Evolutionary conservation across 2,888 invertebrate species (phyloP).

Genomic region (Anoplius nigerrimus): DNA sequence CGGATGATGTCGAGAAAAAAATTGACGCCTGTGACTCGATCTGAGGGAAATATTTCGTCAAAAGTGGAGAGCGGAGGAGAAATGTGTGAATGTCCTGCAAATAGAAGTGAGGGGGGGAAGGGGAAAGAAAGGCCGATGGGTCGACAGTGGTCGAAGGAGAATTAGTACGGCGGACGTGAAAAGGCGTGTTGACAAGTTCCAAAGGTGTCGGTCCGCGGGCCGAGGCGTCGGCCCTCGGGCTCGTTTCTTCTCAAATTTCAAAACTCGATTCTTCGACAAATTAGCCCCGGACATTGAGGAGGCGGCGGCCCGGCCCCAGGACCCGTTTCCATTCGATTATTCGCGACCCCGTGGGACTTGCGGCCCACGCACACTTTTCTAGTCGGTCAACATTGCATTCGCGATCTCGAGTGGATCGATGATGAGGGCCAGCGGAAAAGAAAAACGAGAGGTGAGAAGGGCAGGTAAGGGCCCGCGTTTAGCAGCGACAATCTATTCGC

Average conservation of each 20-base stretch:
- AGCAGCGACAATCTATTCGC: not conserved
- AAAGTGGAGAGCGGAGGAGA: conserved; percentile 26
- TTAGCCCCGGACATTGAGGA: conserved; percentile 64
- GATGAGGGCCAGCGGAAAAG: not conserved
- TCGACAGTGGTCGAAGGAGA: conserved; percentile 29
- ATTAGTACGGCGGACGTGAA: conserved; percentile 51
- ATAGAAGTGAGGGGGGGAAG: conserved; percentile 36
- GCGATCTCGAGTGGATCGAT: not conserved
- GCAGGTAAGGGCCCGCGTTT: conserved; percentile 10
- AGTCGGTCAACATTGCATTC: conserved; percentile 4
- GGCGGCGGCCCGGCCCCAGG: conserved; percentile 30
- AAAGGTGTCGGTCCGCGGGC: conserved; percentile 33
- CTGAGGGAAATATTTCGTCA: too few species aligned
- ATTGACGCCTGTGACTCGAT: too few species aligned
- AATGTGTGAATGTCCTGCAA: conserved; percentile 53
- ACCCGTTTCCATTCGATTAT: conserved; percentile 54
- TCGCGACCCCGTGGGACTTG: conserved; percentile 41
- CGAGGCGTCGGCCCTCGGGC: conserved; percentile 15
- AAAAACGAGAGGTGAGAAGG: not conserved
- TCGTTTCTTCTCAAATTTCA: conserved; percentile 65
- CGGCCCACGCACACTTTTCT: conserved; percentile 27
- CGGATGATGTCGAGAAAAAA: too few species aligned
- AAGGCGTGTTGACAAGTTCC: conserved; percentile 61
- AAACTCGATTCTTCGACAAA: conserved; percentile 67
- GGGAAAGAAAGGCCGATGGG: conserved; percentile 15